A percentile compares a stretch with the other conserved stretches of the same genome.
Conservation (phyloP, 2,113 vertebrate genomes). For the Lophochroa leadbeateri region DNA sequence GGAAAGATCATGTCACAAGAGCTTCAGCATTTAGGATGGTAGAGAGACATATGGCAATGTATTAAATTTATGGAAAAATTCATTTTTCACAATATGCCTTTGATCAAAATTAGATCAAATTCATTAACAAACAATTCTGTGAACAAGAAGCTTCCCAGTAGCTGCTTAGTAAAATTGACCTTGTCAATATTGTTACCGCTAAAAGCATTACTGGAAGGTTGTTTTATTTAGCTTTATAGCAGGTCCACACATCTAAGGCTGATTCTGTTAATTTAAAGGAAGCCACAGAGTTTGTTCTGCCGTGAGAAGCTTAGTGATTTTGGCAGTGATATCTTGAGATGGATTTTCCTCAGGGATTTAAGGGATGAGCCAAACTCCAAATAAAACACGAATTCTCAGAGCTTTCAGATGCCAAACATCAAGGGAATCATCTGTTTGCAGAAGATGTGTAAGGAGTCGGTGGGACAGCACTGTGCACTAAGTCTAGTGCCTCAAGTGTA, state of each 20-base stretch:
- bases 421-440: background rate
- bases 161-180: background rate
- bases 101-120: background rate
- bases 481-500: background rate
- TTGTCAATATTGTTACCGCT: background rate
- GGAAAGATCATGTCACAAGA: background rate
- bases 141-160: background rate
- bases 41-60: background rate
- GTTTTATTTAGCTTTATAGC: background rate
- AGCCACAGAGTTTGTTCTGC: background rate
- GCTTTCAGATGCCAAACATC: background rate
- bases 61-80: background rate
- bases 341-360: background rate
- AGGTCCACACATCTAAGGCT: background rate
- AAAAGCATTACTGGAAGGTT: background rate
- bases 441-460: background rate
- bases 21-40: background rate
- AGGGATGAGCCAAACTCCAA: background rate
- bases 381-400: background rate
- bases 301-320: background rate
- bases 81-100: background rate
- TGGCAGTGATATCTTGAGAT: background rate
- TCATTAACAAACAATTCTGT: background rate
- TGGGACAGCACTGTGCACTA: rapidly evolving
- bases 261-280: background rate